Evolutionary conservation across 2,888 invertebrate species (phyloP).

Genomic region (Phortica magna): DNA sequence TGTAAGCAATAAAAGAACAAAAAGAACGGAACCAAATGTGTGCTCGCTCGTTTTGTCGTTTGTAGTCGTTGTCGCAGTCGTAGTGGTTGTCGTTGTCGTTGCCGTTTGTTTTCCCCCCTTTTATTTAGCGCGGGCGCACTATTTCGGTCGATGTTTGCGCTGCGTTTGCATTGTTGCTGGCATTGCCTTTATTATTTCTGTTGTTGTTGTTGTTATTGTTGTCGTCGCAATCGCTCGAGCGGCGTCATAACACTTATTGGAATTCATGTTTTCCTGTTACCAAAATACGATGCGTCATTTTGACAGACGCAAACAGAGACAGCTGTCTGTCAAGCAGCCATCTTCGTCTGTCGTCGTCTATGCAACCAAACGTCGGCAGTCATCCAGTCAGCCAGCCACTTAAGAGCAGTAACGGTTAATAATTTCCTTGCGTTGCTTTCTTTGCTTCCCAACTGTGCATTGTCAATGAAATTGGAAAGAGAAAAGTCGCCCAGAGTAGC

Average conservation of each 20-base stretch:
- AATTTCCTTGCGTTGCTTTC: background rate
- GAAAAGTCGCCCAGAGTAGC: background rate
- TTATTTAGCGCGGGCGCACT: too few species aligned
- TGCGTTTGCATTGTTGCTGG: constrained; percentile 46
- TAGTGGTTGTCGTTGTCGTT: background rate
- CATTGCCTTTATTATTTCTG: constrained; percentile 23
- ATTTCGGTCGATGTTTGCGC: constrained; percentile 59
- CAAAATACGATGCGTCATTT: constrained; percentile 79
- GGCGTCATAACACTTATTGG: constrained; percentile 51
- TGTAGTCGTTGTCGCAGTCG: background rate
- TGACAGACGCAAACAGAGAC: constrained; percentile 79
- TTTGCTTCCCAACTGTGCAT: background rate
- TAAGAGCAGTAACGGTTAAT: constrained; percentile 57
- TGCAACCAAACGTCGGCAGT: constrained; percentile 18
- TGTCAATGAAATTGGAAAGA: background rate
- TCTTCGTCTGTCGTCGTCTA: constrained; percentile 52
- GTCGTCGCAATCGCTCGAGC: constrained; percentile 15
- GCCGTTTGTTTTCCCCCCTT: background rate
- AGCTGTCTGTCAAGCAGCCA: constrained; percentile 76
- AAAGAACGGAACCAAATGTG: constrained; percentile 13
- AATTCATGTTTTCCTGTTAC: constrained; percentile 77
- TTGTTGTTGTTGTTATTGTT: background rate
- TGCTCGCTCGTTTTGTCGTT: background rate
- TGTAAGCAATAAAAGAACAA: constrained; percentile 19
- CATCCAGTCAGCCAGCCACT: constrained; percentile 51